These are phyloP conservation scores for Camponotus vicinus DNA, from an alignment of 1,140 invertebrate genomes.

Conservation along the genomic window DNA sequence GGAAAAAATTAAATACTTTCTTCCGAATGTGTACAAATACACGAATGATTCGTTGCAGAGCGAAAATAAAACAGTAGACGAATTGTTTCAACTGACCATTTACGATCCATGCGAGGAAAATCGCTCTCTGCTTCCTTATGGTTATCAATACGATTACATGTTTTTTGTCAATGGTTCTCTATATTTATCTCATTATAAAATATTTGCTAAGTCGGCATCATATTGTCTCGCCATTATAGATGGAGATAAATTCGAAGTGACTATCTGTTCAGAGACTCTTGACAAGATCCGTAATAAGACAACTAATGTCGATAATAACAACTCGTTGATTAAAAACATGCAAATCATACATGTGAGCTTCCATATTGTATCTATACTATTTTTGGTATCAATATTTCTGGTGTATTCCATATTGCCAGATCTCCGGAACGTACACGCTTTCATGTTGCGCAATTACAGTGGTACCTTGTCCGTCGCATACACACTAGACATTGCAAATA, in stretches of 20 bases:
- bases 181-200: constrained; percentile 77
- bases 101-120: constrained; percentile 59
- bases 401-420: too few species aligned
- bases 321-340: too few species aligned
- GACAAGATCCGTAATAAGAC: too few species aligned
- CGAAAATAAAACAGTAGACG: neutral
- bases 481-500: too few species aligned
- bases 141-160: constrained; percentile 84
- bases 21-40: constrained; percentile 50
- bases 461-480: too few species aligned
- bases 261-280: constrained; percentile 60
- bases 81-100: constrained; percentile 30
- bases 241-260: constrained; percentile 39
- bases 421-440: too few species aligned
- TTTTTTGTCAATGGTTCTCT: constrained; percentile 87
- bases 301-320: too few species aligned
- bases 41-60: neutral
- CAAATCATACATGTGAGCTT: too few species aligned
- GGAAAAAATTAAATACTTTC: neutral
- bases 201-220: constrained; percentile 15
- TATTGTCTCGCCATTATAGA: constrained; percentile 70
- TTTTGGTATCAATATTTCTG: too few species aligned
- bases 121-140: constrained; percentile 84
- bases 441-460: too few species aligned
- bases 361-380: too few species aligned